Conservation (phyloP, 2,797 vertebrate species). For the Semaprochilodus insignis region DNA sequence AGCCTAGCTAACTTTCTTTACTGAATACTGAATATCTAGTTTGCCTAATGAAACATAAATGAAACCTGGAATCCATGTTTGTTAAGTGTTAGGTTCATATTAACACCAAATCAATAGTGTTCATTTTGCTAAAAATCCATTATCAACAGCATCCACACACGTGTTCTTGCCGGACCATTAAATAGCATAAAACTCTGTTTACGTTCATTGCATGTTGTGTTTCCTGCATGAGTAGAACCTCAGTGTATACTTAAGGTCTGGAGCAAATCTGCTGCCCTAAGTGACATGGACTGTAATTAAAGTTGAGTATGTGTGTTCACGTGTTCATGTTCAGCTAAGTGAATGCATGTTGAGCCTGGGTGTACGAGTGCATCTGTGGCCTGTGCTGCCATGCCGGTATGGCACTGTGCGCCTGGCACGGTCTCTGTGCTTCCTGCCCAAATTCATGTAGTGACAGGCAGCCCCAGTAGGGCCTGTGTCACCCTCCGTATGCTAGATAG, state of each 20-base stretch:
- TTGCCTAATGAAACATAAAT: neutral
- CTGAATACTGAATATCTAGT: neutral
- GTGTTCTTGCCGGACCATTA: slow-evolving; percentile 39
- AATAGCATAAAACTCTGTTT: slow-evolving; percentile 55
- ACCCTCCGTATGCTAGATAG: slow-evolving; percentile 74
- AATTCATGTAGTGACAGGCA: slow-evolving; percentile 63
- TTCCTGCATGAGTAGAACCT: slow-evolving; percentile 61
- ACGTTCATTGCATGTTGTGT: slow-evolving; percentile 66
- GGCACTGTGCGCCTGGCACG: slow-evolving; percentile 56
- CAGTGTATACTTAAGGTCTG: too few relatives aligned
- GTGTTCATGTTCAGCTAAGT: slow-evolving; percentile 24
- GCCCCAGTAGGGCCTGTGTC: slow-evolving; percentile 69
- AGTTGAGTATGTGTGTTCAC: slow-evolving; percentile 51
- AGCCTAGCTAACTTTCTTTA: too few relatives aligned
- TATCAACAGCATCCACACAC: slow-evolving; percentile 33
- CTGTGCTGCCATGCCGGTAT: slow-evolving; percentile 63
- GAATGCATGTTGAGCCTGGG: slow-evolving; percentile 45
- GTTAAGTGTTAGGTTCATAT: neutral
- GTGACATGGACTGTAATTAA: slow-evolving; percentile 74
- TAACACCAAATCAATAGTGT: neutral
- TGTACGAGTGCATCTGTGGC: slow-evolving; percentile 16
- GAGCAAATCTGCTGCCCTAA: slow-evolving; percentile 69
- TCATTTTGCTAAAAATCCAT: neutral
- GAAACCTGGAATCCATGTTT: too few relatives aligned
- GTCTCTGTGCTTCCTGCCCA: slow-evolving; percentile 65